These are phyloP conservation scores for Esox lucius DNA, from an alignment of 2,797 vertebrate species.

Conservation along the genomic window DNA sequence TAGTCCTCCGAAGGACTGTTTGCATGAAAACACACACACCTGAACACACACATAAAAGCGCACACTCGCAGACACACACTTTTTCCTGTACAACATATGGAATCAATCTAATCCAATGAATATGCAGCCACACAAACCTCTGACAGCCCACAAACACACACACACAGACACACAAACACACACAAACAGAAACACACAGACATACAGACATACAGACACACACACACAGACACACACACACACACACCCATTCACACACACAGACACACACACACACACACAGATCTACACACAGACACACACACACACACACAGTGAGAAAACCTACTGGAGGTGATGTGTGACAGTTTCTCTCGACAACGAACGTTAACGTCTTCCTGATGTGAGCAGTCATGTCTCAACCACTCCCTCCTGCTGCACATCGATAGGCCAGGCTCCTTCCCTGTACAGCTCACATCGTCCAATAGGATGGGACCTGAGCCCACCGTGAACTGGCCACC, in stretches of 20 bases:
- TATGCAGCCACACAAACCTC: too few species aligned
- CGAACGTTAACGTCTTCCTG: constrained; percentile 83
- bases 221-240: constrained; percentile 9
- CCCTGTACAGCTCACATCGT: constrained; percentile 90
- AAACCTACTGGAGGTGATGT: constrained; percentile 78
- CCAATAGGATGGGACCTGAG: constrained; percentile 84
- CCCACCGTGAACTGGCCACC: constrained; percentile 66
- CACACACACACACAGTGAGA: constrained; percentile 5
- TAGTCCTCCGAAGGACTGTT: too few species aligned
- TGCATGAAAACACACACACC: constrained; percentile 6
- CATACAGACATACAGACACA: constrained; percentile 18
- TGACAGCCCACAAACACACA: background rate
- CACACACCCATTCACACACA: background rate
- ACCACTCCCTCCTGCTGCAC: constrained; percentile 84
- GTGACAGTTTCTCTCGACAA: constrained; percentile 77
- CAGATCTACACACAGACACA: constrained; percentile 18
- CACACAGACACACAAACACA: constrained; percentile 8
- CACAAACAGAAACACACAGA: too few species aligned
- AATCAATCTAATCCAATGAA: too few species aligned
- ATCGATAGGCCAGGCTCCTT: constrained; percentile 83
- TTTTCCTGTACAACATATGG: constrained; percentile 1
- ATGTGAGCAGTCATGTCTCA: constrained; percentile 88
- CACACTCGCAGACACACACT: background rate
- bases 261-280: constrained; percentile 1
- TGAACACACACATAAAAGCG: background rate